Evolutionary conservation across 2,797 vertebrate genomes (phyloP).

Genomic region (Sitta carolinensis): DNA sequence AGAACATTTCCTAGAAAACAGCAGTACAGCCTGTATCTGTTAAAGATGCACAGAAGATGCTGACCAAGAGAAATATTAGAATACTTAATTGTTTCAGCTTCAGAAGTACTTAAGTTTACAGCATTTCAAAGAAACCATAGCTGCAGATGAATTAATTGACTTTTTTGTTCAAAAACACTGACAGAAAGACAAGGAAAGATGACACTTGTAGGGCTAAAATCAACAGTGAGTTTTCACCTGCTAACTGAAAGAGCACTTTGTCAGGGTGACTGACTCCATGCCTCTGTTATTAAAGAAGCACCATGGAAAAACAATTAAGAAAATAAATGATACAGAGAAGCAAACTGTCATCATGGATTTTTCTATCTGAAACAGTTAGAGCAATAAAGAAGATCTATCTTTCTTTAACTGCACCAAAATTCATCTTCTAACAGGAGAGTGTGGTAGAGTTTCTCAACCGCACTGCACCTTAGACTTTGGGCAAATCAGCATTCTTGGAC

Average conservation of each 20-base stretch:
- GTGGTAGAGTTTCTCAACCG: neutral
- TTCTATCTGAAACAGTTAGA: neutral
- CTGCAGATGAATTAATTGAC: neutral
- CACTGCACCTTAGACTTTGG: fast-evolving
- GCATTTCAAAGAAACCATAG: neutral
- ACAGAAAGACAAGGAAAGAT: neutral
- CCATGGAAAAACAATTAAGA: neutral
- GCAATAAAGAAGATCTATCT: constrained; percentile 1
- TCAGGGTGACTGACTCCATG: neutral
- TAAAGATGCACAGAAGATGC: neutral
- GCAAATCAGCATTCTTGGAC: neutral
- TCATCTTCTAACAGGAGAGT: neutral
- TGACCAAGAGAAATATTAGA: neutral
- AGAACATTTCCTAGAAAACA: neutral
- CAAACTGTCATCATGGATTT: neutral
- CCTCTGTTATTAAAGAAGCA: neutral
- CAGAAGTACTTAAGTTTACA: neutral
- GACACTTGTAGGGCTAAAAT: neutral
- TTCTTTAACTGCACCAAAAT: neutral
- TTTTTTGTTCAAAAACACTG: neutral
- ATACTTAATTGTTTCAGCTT: neutral
- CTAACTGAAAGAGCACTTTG: neutral
- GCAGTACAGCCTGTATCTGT: neutral
- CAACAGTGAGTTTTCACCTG: neutral
- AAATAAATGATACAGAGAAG: neutral